Base-by-base conservation (phyloP, 2,888 invertebrate genomes). In the Drosophila subsilvestris region DNA sequence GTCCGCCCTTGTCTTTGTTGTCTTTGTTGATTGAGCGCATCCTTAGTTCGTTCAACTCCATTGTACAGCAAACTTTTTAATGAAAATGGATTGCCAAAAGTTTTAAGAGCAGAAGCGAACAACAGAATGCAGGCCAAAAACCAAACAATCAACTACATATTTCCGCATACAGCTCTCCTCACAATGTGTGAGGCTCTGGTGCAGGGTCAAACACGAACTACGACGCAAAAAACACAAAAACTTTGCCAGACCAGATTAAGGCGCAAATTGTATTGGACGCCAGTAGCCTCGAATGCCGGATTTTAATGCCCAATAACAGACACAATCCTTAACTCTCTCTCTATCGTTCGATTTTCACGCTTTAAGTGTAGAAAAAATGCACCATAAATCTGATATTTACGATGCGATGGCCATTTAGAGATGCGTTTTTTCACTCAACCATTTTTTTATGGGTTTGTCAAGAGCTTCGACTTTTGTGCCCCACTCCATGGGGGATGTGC, bases 31-130 rank as follows among this genome's bases (percentile, higher is more conserved):
- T 44, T 45, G 43, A 63, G 74, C 53, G 66, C 62, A 58, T 29
- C 61, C 48, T 32, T 3, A 51, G 63, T 68, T 57, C 59, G 49
- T 71, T 57, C 50, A 72, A 63, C 69, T 42, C 54, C 54, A 56
- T 59, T 48, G 65, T 55, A 63, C 57, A 66, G 55, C 37, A 80
- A 80, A 80, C 72, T 80, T 81, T 85, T 78, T 79, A 80, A 81
- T 81, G 75, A 75, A 76, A 67, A 74, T 78, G 69, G 79, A 82
- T 85, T 73, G 53, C 49, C 14, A 44, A 63, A 71, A 65, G 50
- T 72, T 72, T 72, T n/a, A n/a, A n/a, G 50, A 42, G 20, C 32
- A 45, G 22, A 49, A 42, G 29, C 32, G 43, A 27, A 63, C 44
- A 1, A 14, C 6, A 2, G 37, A 37, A 66, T 56, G 66, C 66